phyloP scores from a whole-genome alignment of 2,113 vertebrate genomes.

The Eudyptes chrysolophus region DNA sequence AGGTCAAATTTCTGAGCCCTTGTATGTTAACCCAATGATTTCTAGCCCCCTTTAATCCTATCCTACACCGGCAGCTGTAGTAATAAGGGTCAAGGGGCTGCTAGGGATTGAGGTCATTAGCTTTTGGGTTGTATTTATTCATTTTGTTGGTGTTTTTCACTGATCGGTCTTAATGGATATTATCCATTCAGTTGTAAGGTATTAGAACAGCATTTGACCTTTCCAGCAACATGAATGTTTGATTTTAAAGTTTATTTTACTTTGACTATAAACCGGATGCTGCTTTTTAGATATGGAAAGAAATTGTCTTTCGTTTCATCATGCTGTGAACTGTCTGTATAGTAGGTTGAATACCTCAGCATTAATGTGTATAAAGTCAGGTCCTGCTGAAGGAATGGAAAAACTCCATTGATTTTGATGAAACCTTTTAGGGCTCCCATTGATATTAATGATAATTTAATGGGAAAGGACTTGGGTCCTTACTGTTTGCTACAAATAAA shows the following conservation, averaged over 20 bases:
- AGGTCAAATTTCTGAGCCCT: conserved; percentile 78
- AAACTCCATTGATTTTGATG: neutral
- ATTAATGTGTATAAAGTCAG: neutral
- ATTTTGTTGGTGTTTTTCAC: conserved; percentile 65
- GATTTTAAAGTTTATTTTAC: conserved; percentile 9
- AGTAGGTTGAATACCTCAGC: neutral
- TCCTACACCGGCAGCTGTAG: conserved; percentile 72
- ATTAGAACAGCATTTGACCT: conserved; percentile 33
- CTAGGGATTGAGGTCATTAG: conserved; percentile 69
- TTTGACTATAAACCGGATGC: neutral
- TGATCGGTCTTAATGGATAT: conserved; percentile 31
- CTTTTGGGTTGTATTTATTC: conserved; percentile 70
- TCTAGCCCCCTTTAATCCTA: conserved; percentile 77
- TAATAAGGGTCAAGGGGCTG: conserved; percentile 76
- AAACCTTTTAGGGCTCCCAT: neutral
- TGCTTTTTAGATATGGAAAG: neutral
- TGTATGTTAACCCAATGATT: conserved; percentile 74
- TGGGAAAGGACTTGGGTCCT: neutral
- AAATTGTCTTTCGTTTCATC: conserved; percentile 7
- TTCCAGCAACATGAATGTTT: neutral
- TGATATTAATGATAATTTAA: conserved; percentile 4
- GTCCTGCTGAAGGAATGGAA: neutral
- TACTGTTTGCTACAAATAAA: neutral
- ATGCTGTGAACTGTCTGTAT: neutral
- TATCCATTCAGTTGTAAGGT: conserved; percentile 28